Evolutionary conservation across 2,888 invertebrate genomes (phyloP).

Genomic region (Athalia rosae): DNA sequence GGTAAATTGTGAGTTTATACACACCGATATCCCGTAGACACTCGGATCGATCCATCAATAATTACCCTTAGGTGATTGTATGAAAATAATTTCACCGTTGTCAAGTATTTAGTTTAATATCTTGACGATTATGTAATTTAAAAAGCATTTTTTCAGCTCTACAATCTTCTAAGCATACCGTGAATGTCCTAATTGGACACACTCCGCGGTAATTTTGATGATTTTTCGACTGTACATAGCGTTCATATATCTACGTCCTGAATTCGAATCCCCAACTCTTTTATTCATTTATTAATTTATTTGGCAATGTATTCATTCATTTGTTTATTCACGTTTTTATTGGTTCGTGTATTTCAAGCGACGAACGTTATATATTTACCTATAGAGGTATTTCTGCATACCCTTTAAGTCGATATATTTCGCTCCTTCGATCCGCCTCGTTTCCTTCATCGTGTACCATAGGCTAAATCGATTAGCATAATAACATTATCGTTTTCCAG

Average conservation of each 20-base stretch:
- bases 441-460: background rate
- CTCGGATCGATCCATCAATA: background rate
- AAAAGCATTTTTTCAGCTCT: background rate
- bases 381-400: too few species aligned
- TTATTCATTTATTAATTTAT: too few species aligned
- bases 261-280: too few species aligned
- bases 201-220: background rate
- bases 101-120: too few species aligned
- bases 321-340: background rate
- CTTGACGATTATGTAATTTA: too few species aligned
- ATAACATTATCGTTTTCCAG: conserved; percentile 35
- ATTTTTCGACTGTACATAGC: background rate
- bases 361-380: too few species aligned
- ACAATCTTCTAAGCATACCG: background rate
- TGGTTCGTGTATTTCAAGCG: conserved; percentile 1
- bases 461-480: conserved; percentile 39
- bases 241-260: too few species aligned
- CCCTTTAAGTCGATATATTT: background rate
- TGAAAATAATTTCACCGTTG: background rate
- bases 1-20: background rate
- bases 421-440: background rate
- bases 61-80: background rate
- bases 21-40: too few species aligned
- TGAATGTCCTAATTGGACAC: conserved; percentile 33
- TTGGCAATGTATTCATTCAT: background rate